Evolutionary conservation across 2,797 vertebrate genomes (phyloP), one percentile per base, ranked within the genome.

Genomic region (Brachyrhaphis roseni): DNA sequence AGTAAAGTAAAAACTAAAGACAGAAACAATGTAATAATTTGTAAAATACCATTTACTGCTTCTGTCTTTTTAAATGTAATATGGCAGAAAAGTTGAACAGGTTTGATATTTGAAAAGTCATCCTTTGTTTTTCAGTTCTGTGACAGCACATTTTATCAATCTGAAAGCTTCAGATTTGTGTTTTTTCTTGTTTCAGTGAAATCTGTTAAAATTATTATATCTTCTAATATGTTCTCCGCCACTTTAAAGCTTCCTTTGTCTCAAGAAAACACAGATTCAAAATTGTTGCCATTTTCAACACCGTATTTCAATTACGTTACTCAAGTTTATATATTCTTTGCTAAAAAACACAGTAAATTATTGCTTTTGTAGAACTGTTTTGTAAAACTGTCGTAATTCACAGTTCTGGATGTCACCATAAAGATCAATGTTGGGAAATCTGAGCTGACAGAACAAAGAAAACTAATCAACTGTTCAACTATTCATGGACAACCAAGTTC

Each of bases 401-500:
- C 57, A 76, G 74, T 7, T 28, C 23, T 57, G 15, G 15, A 76
- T 31, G n/a, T 76, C 28, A 46, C 55, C 8, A 45, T 76, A 11
- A 76, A 62, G n/a, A 76, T 76, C n/a, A 64, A 4, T 20, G 0
- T 76, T 31, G 74, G 55, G 5, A 26, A 31, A 23, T 5, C 8
- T 31, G 3, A 31, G 0, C 57, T 76, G 41, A 31, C 55, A 23
- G 74, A 76, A 18, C 39, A 23, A 26, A 28, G 59, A 41, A 46
- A 64, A 10, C 55, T 76, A 43, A 46, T 46, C 74, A 76, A 76
- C 57, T 76, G 74, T 45, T 76, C 74, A 12, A 62, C 23, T 31
- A 62, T 76, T 28, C 41, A 76, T 41, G 49, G 55, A 57, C 73
- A 34, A 28, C 51, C 49, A 26, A 13, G 12, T 43, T 5, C 36